Evolutionary conservation across 2,888 invertebrate species (phyloP).

Genomic region (Drosophila affinis): DNA sequence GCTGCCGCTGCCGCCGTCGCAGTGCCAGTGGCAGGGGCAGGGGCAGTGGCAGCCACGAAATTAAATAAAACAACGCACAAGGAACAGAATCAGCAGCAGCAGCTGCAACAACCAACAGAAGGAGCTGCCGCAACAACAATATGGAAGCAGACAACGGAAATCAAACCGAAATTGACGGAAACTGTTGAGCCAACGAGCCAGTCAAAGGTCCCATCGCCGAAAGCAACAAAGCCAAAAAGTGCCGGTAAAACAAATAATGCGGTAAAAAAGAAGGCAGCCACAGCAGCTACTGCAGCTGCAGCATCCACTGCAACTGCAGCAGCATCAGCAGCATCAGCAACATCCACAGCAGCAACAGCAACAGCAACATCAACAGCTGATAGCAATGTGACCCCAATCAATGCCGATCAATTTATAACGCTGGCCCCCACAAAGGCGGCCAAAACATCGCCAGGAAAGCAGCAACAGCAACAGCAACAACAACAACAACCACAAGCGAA

Average conservation of each 20-base stretch:
- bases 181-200: conserved; percentile 56
- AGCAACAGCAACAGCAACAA: conserved; percentile 25
- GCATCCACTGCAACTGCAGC: conserved; percentile 26
- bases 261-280: conserved; percentile 49
- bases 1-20: conserved; percentile 34
- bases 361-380: conserved; percentile 46
- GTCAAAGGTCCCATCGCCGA: conserved; percentile 76
- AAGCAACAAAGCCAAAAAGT: conserved; percentile 65
- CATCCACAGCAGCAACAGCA: conserved; percentile 46
- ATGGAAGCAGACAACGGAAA: conserved; percentile 69
- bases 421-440: conserved; percentile 73
- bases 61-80: conserved; percentile 67
- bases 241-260: conserved; percentile 51
- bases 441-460: conserved; percentile 63
- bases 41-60: conserved; percentile 47
- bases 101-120: conserved; percentile 51
- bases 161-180: conserved; percentile 71
- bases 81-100: conserved; percentile 56
- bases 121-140: conserved; percentile 54
- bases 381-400: conserved; percentile 79
- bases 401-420: conserved; percentile 81
- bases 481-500: conserved; percentile 34
- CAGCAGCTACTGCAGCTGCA: conserved; percentile 22
- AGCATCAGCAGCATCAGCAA: conserved; percentile 5
- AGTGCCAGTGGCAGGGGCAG: conserved; percentile 28